phyloP scores from a whole-genome alignment of 2,113 vertebrate species.

The Xenopus laevis region DNA sequence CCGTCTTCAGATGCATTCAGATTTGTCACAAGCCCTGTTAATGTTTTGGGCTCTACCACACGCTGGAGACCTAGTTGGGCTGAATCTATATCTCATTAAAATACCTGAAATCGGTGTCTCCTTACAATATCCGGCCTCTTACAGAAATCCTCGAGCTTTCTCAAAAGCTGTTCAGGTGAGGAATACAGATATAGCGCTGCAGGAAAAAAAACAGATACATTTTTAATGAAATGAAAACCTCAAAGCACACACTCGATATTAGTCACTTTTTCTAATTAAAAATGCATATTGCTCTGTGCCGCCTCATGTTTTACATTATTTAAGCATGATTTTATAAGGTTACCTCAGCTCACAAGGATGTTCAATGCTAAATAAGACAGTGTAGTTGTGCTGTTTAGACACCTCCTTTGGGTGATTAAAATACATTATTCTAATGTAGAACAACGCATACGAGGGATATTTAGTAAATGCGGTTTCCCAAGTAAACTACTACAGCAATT shows the following conservation, averaged over 20 bases:
- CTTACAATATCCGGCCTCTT: slow-evolving; percentile 78
- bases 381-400: slow-evolving; percentile 81
- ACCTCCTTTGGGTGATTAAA: slow-evolving; percentile 88
- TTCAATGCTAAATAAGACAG: slow-evolving; percentile 93
- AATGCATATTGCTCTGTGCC: slow-evolving; percentile 97
- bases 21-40: background rate
- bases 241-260: slow-evolving; percentile 98
- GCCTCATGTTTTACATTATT: slow-evolving; percentile 95
- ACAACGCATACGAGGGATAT: slow-evolving; percentile 76
- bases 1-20: slow-evolving; percentile 15
- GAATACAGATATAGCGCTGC: slow-evolving; percentile 94
- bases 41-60: background rate
- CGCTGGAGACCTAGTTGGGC: background rate
- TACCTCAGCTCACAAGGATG: slow-evolving; percentile 94
- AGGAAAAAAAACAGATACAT: slow-evolving; percentile 91
- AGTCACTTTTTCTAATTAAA: slow-evolving; percentile 99
- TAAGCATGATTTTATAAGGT: slow-evolving; percentile 89
- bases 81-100: slow-evolving; percentile 36
- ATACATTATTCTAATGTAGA: slow-evolving; percentile 87
- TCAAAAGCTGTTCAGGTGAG: slow-evolving; percentile 92
- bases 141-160: slow-evolving; percentile 85
- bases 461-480: slow-evolving; percentile 71
- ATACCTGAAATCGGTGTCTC: slow-evolving; percentile 83
- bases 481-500: slow-evolving; percentile 59
- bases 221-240: slow-evolving; percentile 99